Evolutionary conservation across 2,888 invertebrate species (phyloP).

Genomic region (Steinernema hermaphroditum): DNA sequence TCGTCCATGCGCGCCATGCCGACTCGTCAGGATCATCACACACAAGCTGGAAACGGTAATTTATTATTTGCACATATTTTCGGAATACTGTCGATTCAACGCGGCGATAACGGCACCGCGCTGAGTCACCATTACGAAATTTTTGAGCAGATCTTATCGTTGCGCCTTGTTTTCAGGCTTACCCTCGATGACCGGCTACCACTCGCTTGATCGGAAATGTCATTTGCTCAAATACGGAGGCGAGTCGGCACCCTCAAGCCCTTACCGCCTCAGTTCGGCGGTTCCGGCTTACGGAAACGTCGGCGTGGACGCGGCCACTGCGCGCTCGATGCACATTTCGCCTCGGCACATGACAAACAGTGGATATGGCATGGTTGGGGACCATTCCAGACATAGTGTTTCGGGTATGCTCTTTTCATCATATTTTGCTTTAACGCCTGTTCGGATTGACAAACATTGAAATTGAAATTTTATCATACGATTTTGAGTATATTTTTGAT

Average conservation of each 20-base stretch:
- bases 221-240: conserved; percentile 48
- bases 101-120: too few relatives aligned
- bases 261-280: conserved; percentile 42
- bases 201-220: conserved; percentile 57
- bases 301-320: not conserved
- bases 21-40: conserved; percentile 21
- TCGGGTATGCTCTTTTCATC: conserved; percentile 34
- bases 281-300: conserved; percentile 37
- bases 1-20: conserved; percentile 14
- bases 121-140: too few relatives aligned
- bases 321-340: conserved; percentile 17
- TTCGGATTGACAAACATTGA: too few relatives aligned
- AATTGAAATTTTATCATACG: too few relatives aligned
- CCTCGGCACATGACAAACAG: conserved; percentile 26
- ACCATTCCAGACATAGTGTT: conserved; percentile 36
- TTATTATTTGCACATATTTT: too few relatives aligned
- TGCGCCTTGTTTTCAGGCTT: conserved; percentile 28
- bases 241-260: conserved; percentile 37
- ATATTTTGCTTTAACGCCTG: too few relatives aligned
- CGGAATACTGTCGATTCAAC: too few relatives aligned
- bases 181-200: conserved; percentile 43
- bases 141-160: too few relatives aligned
- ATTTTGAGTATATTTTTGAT: too few relatives aligned
- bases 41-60: conserved; percentile 26
- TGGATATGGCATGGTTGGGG: conserved; percentile 20